phyloP scores from a whole-genome alignment of 2,797 vertebrate genomes.

The Kryptopterus vitreolus region DNA sequence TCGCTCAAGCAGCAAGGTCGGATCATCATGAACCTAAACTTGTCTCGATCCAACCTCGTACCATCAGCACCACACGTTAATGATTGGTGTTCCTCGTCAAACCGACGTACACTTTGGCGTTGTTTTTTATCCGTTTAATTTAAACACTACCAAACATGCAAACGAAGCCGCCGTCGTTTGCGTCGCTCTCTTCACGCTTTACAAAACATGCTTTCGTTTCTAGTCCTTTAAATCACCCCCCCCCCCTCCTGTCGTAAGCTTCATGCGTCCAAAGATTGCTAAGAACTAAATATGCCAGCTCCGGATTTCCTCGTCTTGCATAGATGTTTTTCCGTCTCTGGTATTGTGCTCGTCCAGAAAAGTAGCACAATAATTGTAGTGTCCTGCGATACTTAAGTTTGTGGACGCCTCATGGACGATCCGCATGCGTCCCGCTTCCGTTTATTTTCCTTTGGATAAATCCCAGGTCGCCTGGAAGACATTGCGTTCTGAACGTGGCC shows the following conservation, averaged over 20 bases:
- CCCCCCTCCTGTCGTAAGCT: not conserved
- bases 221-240: not conserved
- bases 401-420: not conserved
- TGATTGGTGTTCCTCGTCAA: not conserved
- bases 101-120: not conserved
- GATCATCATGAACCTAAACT: not conserved
- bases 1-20: not conserved
- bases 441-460: not conserved
- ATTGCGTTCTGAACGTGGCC: not conserved
- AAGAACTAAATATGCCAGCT: not conserved
- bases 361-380: not conserved
- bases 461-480: not conserved
- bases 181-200: too few relatives aligned
- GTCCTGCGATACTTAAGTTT: not conserved
- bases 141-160: not conserved
- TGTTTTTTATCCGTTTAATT: not conserved
- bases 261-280: not conserved
- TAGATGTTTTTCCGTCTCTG: not conserved
- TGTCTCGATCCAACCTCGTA: not conserved
- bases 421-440: too few relatives aligned
- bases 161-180: too few relatives aligned
- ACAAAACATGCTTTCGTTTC: not conserved
- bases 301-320: not conserved
- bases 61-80: too few relatives aligned
- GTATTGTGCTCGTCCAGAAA: not conserved